phyloP scores from a whole-genome alignment of 1,140 invertebrate genomes.

The Drosophila novamexicana region DNA sequence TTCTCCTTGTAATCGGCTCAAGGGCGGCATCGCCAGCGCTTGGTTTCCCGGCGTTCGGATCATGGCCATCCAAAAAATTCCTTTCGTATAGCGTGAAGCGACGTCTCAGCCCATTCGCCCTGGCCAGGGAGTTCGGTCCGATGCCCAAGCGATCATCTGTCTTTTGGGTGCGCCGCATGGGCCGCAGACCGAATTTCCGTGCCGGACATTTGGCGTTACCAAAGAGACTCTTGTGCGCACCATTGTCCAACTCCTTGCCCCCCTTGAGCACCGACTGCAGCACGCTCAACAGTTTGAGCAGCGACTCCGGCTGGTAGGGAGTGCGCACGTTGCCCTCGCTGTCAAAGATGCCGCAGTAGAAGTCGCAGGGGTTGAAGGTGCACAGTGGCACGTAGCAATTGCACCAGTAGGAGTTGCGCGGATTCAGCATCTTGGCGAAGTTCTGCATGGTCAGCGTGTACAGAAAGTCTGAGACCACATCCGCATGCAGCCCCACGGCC shows the following conservation, averaged over 20 bases:
- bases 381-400: constrained; percentile 26
- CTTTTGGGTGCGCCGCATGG: too few relatives aligned
- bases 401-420: not conserved
- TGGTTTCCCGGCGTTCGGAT: too few relatives aligned
- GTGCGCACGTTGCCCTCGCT: constrained; percentile 27
- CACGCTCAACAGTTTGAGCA: constrained; percentile 20
- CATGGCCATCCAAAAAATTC: not conserved
- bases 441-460: constrained; percentile 51
- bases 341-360: constrained; percentile 44
- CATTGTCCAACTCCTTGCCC: not conserved
- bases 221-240: too few relatives aligned
- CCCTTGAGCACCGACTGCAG: constrained; percentile 18
- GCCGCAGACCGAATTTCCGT: too few relatives aligned
- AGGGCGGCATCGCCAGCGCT: too few relatives aligned
- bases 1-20: too few relatives aligned
- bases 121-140: constrained; percentile 18
- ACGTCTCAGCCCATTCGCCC: constrained; percentile 25
- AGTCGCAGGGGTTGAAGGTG: constrained; percentile 11
- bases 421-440: constrained; percentile 34
- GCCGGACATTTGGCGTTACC: not conserved
- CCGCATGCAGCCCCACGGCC: not conserved
- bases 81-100: not conserved
- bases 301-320: constrained; percentile 20
- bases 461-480: constrained; percentile 37
- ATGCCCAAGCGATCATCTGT: constrained; percentile 21